Conservation (phyloP, 2,888 invertebrate species). For the Diaphora mendica region DNA sequence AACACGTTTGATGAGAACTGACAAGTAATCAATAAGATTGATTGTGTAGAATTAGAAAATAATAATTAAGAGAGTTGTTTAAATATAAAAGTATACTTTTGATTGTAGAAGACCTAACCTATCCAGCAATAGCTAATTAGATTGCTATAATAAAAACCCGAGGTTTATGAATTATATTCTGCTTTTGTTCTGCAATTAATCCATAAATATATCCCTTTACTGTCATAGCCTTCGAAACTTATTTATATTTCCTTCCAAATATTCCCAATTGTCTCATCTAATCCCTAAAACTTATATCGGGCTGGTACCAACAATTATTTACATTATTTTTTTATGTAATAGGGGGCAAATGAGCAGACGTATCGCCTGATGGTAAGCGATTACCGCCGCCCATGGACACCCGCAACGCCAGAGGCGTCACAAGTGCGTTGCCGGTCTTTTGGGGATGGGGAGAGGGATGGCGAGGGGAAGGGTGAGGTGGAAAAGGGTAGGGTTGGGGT, state of each 20-base stretch:
- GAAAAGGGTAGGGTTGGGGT: no score
- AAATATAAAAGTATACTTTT: background rate
- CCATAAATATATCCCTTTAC: no score
- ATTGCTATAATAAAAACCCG: background rate
- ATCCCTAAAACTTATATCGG: background rate
- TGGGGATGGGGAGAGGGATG: no score
- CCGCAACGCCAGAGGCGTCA: no score
- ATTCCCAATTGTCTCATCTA: no score
- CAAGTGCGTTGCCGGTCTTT: no score
- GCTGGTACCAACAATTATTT: background rate
- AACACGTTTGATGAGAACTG: background rate
- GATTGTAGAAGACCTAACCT: background rate
- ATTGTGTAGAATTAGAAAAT: background rate
- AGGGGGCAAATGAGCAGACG: no score
- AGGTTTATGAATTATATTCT: background rate
- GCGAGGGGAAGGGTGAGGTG: no score
- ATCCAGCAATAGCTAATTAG: background rate
- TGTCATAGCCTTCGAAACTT: background rate
- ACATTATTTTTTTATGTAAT: no score
- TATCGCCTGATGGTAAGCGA: no score
- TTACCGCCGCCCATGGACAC: no score
- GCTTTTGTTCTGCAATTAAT: background rate
- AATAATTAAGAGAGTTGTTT: background rate
- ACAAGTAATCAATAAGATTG: slow-evolving; percentile 2
- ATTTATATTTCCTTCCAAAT: background rate